Evolutionary conservation across 1,140 invertebrate genomes (phyloP).

Genomic region (Semibalanus balanoides): DNA sequence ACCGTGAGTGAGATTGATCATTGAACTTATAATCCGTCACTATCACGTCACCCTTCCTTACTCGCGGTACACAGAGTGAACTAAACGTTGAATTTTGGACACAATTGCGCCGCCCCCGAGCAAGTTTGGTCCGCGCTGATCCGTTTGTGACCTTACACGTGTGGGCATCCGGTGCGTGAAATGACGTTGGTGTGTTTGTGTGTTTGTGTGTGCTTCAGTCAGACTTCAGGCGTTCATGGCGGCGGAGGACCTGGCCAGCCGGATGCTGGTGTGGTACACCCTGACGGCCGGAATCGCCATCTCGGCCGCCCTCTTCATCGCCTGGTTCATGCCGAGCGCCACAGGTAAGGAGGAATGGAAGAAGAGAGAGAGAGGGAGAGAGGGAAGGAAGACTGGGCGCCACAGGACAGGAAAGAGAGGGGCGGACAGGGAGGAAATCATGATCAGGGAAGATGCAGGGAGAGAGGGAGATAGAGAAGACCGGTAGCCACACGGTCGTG

Average conservation of each 20-base stretch:
- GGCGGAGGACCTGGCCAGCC: neutral
- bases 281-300: neutral
- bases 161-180: no score
- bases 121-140: no score
- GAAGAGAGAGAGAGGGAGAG: neutral
- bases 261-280: neutral
- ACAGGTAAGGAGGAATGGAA: neutral
- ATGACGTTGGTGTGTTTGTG: no score
- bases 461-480: neutral
- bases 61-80: no score
- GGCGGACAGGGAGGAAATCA: neutral
- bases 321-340: neutral
- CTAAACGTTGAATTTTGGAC: no score
- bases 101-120: no score
- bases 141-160: no score
- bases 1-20: no score
- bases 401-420: neutral
- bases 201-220: neutral
- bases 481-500: no score
- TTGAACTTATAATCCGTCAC: no score
- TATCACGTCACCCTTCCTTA: no score
- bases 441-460: neutral
- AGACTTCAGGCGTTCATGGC: neutral
- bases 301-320: neutral
- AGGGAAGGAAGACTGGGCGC: neutral